phyloP scores from a whole-genome alignment of 2,888 invertebrate species.

The Aradus depressus region DNA sequence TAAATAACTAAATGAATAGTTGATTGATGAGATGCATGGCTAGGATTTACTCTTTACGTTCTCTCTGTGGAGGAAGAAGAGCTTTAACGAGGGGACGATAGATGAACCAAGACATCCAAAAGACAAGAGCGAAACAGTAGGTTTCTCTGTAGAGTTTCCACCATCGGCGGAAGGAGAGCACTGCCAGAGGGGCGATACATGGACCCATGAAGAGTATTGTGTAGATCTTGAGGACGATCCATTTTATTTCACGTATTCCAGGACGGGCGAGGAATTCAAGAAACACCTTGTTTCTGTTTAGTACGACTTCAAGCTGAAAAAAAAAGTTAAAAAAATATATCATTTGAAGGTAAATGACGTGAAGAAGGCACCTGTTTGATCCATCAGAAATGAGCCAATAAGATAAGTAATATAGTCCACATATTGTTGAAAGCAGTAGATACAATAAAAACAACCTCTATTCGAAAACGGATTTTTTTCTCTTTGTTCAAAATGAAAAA shows the following conservation, averaged over 20 bases:
- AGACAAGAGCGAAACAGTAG: slow-evolving; percentile 56
- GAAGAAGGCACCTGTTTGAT: neutral
- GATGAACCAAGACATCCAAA: slow-evolving; percentile 55
- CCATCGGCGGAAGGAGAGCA: slow-evolving; percentile 59
- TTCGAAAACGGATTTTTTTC: no score
- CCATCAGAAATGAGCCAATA: no score
- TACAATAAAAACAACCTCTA: no score
- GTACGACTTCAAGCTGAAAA: slow-evolving; percentile 33
- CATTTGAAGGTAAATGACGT: neutral
- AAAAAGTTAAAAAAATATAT: neutral
- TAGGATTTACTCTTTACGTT: no score
- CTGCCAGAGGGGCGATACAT: slow-evolving; percentile 61
- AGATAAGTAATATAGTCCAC: no score
- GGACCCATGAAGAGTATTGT: slow-evolving; percentile 75
- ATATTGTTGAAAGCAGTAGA: no score
- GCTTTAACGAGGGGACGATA: slow-evolving; percentile 37
- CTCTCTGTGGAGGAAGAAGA: slow-evolving; percentile 31
- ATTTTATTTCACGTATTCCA: slow-evolving; percentile 40
- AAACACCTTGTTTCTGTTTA: slow-evolving; percentile 43
- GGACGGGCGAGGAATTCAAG: slow-evolving; percentile 39
- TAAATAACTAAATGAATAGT: no score
- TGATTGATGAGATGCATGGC: no score
- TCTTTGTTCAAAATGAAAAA: no score
- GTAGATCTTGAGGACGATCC: slow-evolving; percentile 55
- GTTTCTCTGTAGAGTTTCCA: slow-evolving; percentile 49